A percentile compares a stretch with the other conserved stretches of the same genome.
phyloP scores from a whole-genome alignment of 2,888 invertebrate species.

The Disparrhopalites patrizii region DNA sequence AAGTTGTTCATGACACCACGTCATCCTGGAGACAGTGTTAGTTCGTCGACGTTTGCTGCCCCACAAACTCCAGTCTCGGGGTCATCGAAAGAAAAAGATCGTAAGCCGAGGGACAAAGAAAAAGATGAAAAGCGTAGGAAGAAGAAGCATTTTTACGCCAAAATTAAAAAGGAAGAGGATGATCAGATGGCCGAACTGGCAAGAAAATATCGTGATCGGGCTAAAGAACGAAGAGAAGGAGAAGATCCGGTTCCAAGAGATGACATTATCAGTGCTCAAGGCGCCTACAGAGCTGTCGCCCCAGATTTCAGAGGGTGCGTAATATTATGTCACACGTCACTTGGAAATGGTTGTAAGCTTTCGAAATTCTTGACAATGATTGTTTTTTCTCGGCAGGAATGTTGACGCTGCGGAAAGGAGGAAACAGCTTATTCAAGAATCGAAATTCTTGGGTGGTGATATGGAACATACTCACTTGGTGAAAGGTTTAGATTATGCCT shows the following conservation, averaged over 20 bases:
- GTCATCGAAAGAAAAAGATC: slow-evolving; percentile 37
- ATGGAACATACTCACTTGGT: slow-evolving; percentile 99
- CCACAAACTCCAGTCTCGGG: slow-evolving; percentile 44
- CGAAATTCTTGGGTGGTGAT: slow-evolving; percentile 99
- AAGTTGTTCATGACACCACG: slow-evolving; percentile 93
- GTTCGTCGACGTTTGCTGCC: slow-evolving; percentile 34
- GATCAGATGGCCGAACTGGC: slow-evolving; percentile 90
- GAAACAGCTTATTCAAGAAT: slow-evolving; percentile 92
- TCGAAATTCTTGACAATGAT: neutral
- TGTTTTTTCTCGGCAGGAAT: slow-evolving; percentile 49
- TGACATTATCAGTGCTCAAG: slow-evolving; percentile 73
- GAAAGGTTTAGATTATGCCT: slow-evolving; percentile 90
- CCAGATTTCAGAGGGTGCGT: slow-evolving; percentile 85
- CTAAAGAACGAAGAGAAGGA: slow-evolving; percentile 85
- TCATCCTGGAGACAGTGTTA: slow-evolving; percentile 55
- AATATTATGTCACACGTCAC: neutral
- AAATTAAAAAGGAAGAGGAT: slow-evolving; percentile 88
- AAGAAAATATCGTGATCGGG: slow-evolving; percentile 86
- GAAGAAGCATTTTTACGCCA: slow-evolving; percentile 91
- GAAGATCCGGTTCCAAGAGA: slow-evolving; percentile 75
- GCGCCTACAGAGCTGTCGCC: slow-evolving; percentile 89
- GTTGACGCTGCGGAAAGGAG: slow-evolving; percentile 90
- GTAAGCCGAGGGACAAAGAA: slow-evolving; percentile 54
- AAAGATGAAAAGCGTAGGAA: slow-evolving; percentile 81
- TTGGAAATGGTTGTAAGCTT: neutral